A percentile compares a stretch with the other conserved stretches of the same genome.
These are phyloP conservation scores for Netelia virgata DNA, from an alignment of 2,888 invertebrate genomes.

Conservation along the genomic window DNA sequence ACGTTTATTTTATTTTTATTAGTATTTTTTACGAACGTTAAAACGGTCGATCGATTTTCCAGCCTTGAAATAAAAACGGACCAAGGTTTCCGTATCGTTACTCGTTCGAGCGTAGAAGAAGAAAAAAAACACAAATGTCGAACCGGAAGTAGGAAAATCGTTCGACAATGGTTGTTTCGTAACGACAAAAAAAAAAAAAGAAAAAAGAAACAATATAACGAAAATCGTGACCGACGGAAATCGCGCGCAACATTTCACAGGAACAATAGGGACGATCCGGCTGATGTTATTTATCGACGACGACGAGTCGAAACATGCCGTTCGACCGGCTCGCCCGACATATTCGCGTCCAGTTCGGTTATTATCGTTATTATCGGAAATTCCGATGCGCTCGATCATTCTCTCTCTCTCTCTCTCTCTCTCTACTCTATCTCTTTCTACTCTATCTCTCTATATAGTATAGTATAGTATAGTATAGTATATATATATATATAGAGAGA, in stretches of 20 bases:
- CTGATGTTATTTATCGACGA: neutral
- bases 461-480: no score
- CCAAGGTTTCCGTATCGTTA: constrained; percentile 50
- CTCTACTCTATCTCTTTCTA: no score
- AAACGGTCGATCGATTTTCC: constrained; percentile 40
- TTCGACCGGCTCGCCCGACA: neutral
- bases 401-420: constrained; percentile 59
- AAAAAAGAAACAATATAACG: constrained; percentile 18
- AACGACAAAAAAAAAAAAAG: constrained; percentile 35
- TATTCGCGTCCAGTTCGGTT: neutral
- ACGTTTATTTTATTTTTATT: neutral
- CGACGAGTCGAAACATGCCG: neutral
- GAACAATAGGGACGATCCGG: constrained; percentile 51
- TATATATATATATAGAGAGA: no score
- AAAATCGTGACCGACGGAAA: constrained; percentile 31
- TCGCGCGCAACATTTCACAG: constrained; percentile 32
- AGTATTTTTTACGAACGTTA: no score
- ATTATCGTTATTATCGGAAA: constrained; percentile 39
- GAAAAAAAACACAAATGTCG: neutral
- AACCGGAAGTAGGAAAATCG: neutral
- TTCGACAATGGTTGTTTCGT: no score
- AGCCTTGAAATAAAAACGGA: constrained; percentile 66
- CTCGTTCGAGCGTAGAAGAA: constrained; percentile 36
- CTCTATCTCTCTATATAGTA: no score
- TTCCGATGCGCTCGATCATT: constrained; percentile 66